Base-by-base conservation (phyloP, 37 sponge, comb jelly and placozoan genomes). In the Ianthella basta region DNA sequence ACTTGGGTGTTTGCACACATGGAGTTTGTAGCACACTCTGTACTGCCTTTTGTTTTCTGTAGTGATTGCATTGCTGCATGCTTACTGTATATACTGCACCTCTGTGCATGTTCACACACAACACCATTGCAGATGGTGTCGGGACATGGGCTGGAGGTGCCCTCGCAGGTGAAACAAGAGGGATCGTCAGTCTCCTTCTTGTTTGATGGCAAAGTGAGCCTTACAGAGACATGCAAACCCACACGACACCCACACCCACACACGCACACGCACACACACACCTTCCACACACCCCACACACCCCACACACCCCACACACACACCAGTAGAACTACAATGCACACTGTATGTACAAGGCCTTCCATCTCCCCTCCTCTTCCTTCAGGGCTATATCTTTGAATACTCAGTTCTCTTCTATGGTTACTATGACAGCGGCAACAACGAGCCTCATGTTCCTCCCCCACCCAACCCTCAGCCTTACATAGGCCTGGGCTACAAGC, bases 361-460 rank as follows among this genome's bases (percentile, higher is more conserved):
- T 10, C 50, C 50, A 3, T 44, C 50, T 44, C 50, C 50, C 50
- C 50, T 44, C 59, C 33, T 24, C 3, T 37, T 61, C n/a, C 29
- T 61, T 0, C 69, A 93, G 94, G 94, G 94, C 19, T 89, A 89
- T 59, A 60, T 60, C 0, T 85, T 93, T 84, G 94, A 93, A 72
- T 93, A 89, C 60, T 93, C 94, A 24, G 80, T 93, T 3, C 79
- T 95, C 13, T 95, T 95, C 84, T 89, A 91, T 68, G 95, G 95
- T 15, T 95, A 80, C 80, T 95, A 95, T 88, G 94, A 94, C 83
- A 81, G 86, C 68, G 90, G 92, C 23, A 56, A 77, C 32, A 82
- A 85, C 27, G 92, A 92, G 65, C 84, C 92, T 4, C 90, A 90
- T 53, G 25, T 21, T 6, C 34, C 91, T 21, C 85, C 88, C 72